phyloP scores from a whole-genome alignment of 2,113 vertebrate species.

The Sceloporus tristichus region DNA sequence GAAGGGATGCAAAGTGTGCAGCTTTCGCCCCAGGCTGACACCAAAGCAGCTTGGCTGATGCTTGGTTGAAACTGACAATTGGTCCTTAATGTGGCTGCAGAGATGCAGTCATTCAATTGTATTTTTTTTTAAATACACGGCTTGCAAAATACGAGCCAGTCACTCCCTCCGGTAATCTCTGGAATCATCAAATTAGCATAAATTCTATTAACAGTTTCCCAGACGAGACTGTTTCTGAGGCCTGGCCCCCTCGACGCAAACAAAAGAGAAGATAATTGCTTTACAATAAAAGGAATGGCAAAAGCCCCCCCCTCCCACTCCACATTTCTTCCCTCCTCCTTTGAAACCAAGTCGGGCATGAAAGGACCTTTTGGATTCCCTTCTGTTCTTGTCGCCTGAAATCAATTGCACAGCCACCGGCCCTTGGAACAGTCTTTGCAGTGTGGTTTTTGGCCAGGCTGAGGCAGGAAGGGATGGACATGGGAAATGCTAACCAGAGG shows the following conservation, averaged over 20 bases:
- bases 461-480: background rate
- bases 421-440: background rate
- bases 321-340: slow-evolving; percentile 39
- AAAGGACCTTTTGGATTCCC: slow-evolving; percentile 50
- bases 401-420: background rate
- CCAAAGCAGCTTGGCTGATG: background rate
- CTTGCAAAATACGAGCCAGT: slow-evolving; percentile 63
- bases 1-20: background rate
- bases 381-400: slow-evolving; percentile 1
- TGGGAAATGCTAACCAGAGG: fast-evolving
- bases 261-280: slow-evolving; percentile 73
- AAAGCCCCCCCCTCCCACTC: slow-evolving; percentile 41
- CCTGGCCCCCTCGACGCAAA: slow-evolving; percentile 64
- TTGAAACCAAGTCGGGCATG: slow-evolving; percentile 1
- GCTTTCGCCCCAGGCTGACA: background rate
- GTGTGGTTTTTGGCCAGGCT: background rate
- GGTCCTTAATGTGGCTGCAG: slow-evolving; percentile 26
- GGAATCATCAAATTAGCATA: slow-evolving; percentile 78
- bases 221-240: slow-evolving; percentile 69
- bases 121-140: slow-evolving; percentile 20
- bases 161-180: slow-evolving; percentile 70
- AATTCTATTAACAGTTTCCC: slow-evolving; percentile 77
- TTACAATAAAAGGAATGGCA: slow-evolving; percentile 64
- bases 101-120: slow-evolving; percentile 56
- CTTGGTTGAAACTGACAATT: slow-evolving; percentile 18